Base-by-base conservation (phyloP, 1,140 invertebrate genomes). In the Brachionus paranguensis region DNA sequence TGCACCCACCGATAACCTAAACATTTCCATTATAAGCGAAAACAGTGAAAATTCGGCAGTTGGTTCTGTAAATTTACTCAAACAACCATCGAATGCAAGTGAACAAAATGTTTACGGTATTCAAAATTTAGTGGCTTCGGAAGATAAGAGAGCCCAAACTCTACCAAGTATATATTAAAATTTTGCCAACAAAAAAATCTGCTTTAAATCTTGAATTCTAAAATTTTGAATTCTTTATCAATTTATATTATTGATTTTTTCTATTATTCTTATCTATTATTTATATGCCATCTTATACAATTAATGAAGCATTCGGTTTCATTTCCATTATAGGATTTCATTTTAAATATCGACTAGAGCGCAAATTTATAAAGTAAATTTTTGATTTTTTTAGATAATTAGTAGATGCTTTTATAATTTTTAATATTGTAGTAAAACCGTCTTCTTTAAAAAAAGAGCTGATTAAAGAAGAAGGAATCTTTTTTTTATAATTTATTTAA, bases 161-260 rank as follows among this genome's bases (percentile, higher is more conserved):
- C n/a, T 76, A 27, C 72, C 72, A 76, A 76, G 72, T 76, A 76
- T 76, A 50, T 50, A 76, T 76, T 76, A 76, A 10, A 50, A 24
- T 37, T 50, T 50, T 50, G n/a, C 43, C 43, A 50, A 72, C 8
- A 41, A 50, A 29, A 27, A 27, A 27, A 14, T 17, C 27, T 76
- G 43, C 33, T 76, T 43, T 29, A 50, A 20, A 6, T 72, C 68
- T 72, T 41, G 12, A 47, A 47, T 47, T 47, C 45, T 68, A 41
- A 72, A 43, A 10, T 72, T 43, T 43, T 43, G 43, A 72, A 68
- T 68, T 4, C 33, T 68, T 41, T n/a, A 29, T 33, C 14, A 33
- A 41, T 68, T 68, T 14, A 68, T 29, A 68, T 68, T 68, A 60
- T 60, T 60, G 53, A 60, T 60, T 60, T 60, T 60, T 60, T n/a